Evolutionary conservation across 2,113 vertebrate genomes (phyloP), one percentile per base, ranked within the genome.

Genomic region (Sander vitreus): DNA sequence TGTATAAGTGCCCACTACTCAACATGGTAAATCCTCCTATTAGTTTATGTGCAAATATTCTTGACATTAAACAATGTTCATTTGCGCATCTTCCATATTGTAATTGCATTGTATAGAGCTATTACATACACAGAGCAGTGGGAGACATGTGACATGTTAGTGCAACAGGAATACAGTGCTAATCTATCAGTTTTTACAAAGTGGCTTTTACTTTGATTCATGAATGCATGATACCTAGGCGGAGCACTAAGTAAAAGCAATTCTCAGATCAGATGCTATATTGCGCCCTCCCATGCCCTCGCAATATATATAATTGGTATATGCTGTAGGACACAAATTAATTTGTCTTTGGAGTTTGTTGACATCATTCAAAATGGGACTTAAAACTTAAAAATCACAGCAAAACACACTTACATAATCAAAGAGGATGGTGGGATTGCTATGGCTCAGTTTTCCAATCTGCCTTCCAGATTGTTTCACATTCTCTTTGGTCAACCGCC

Each of bases 361-460:
- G 30, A 39, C 13, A 58, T 23, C 5, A 73, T 78, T 88, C 12
- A 72, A 58, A 73, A 69, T 47, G 4, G 55, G 4, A 30, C 10
- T 21, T 7, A 47, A 64, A n/a, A n/a, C n/a, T n/a, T n/a, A 84
- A 58, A 19, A 53, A 83, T 36, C 5, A 19, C 5, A 69, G 19
- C 9, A 76, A 77, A 70, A 60, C 16, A 16, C 23, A 96, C 98
- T 85, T 96, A 99, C 98, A 93, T 99, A 99, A 95, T 99, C 98
- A 96, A 99, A 99, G 86, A 99, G 96, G 95, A 99, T 99, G 50
- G 98, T 99, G 93, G 98, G 98, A 93, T 99, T 99, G 95, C 97
- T 99, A 94, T 99, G 98, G 96, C 98, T 99, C 91, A 99, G 95
- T 71, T 99, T 99, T 89, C 98, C 98, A 91, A 99, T 99, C 92